Conservation (phyloP, 2,113 vertebrate genomes). For the Proterorhinus semilunaris region DNA sequence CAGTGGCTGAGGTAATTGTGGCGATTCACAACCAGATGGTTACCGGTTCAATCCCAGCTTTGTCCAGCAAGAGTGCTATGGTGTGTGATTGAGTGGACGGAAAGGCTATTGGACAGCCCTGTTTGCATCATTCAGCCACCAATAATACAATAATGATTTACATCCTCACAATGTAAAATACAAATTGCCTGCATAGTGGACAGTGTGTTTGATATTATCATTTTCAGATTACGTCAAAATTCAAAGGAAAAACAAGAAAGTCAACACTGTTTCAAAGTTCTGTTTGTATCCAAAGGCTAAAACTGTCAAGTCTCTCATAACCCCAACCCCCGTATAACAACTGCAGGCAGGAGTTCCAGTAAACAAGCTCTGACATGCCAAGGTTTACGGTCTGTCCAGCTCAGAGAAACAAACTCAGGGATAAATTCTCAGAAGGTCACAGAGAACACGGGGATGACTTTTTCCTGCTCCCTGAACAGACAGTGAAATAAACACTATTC, state of each 20-base stretch:
- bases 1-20: too few species aligned
- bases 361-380: conserved; percentile 13
- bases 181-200: too few species aligned
- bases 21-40: too few species aligned
- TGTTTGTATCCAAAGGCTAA: neutral
- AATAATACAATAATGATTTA: too few species aligned
- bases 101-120: too few species aligned
- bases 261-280: neutral
- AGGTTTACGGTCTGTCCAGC: conserved; percentile 7
- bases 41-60: too few species aligned
- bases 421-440: neutral
- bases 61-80: too few species aligned
- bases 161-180: too few species aligned
- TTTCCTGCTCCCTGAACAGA: neutral
- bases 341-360: conserved; percentile 21
- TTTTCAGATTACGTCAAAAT: neutral
- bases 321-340: neutral
- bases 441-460: neutral
- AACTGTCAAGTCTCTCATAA: conserved; percentile 21
- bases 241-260: neutral
- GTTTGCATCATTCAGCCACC: too few species aligned
- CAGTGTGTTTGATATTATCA: too few species aligned
- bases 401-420: neutral
- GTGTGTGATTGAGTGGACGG: too few species aligned
- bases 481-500: neutral